Evolutionary conservation across 2,113 vertebrate species (phyloP).

Genomic region (Heterotilapia buettikoferi): DNA sequence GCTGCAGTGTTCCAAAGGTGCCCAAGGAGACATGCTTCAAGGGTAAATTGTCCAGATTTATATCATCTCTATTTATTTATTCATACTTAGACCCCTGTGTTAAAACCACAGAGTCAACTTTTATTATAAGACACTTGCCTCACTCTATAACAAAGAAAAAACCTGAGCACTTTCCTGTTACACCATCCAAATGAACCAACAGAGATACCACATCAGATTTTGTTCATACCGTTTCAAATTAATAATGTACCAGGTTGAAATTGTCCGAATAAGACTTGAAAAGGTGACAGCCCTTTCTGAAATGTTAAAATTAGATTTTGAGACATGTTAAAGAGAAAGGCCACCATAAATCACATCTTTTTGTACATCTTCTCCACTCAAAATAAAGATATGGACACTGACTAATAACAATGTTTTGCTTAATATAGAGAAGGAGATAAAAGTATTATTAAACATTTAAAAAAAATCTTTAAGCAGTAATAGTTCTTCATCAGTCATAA

Average conservation of each 20-base stretch:
- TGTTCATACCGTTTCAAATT: background rate
- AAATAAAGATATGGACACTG: background rate
- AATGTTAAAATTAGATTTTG: background rate
- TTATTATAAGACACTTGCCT: background rate
- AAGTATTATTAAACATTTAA: background rate
- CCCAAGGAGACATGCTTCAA: background rate
- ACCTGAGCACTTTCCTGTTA: background rate
- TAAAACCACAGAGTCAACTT: background rate
- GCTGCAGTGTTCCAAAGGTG: background rate
- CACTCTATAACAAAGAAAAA: background rate
- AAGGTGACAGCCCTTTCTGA: background rate
- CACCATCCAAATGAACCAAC: background rate
- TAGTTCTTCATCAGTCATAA: background rate
- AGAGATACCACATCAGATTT: background rate
- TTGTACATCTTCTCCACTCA: background rate
- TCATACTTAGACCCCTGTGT: background rate
- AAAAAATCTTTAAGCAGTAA: background rate
- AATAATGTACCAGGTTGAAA: background rate
- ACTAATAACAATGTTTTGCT: background rate
- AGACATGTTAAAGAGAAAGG: slow-evolving; percentile 8
- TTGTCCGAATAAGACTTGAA: background rate
- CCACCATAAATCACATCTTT: background rate
- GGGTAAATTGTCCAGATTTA: background rate
- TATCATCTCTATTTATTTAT: background rate
- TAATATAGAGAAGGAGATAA: background rate